A percentile compares a stretch with the other conserved stretches of the same genome.
Evolutionary conservation across 30 jellyfish, hydroid and myxozoan species (phyloP).

Genomic region (Turritopsis dohrnii): DNA sequence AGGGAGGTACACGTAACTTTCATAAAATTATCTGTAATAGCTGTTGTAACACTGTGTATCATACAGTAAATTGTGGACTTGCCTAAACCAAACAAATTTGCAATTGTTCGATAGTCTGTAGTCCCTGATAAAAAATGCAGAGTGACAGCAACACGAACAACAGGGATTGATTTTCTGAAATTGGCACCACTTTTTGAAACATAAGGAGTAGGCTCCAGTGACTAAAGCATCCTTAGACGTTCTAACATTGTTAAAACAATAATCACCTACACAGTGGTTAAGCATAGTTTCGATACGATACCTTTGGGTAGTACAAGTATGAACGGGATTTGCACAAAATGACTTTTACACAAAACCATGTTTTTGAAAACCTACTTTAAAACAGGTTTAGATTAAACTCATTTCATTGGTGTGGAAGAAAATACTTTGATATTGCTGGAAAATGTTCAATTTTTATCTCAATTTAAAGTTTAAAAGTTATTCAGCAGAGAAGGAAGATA

Average conservation of each 20-base stretch:
- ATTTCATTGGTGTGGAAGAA: no score
- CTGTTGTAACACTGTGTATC: background rate
- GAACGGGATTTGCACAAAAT: no score
- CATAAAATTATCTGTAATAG: background rate
- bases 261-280: background rate
- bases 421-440: no score
- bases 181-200: background rate
- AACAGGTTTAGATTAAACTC: no score
- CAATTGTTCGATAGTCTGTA: background rate
- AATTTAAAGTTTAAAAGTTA: no score
- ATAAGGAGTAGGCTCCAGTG: background rate
- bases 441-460: no score
- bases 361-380: no score
- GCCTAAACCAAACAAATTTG: background rate
- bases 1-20: no score
- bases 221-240: background rate
- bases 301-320: background rate
- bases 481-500: no score
- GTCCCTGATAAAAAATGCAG: background rate
- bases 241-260: background rate
- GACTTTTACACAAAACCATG: background rate
- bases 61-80: background rate
- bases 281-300: background rate
- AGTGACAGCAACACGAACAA: background rate
- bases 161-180: background rate